Evolutionary conservation across 2,888 invertebrate genomes (phyloP), one percentile per base, ranked within the genome.

Genomic region (Tinea pellionella): DNA sequence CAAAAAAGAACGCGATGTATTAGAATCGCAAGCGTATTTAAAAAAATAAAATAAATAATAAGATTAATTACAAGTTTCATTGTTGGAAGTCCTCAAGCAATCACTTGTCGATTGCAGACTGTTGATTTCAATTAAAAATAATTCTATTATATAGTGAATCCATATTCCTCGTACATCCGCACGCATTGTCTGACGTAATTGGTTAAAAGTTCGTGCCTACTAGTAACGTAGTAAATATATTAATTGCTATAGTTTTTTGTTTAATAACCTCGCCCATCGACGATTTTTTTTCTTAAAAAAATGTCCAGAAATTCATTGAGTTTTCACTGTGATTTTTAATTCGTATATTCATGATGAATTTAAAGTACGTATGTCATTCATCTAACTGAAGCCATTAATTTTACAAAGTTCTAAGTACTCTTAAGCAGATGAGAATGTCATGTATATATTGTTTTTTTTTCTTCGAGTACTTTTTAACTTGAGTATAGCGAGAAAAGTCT

Each of bases 1-100:
- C n/a, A n/a, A n/a, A n/a, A n/a, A n/a, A n/a, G n/a, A n/a, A n/a
- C n/a, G n/a, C n/a, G n/a, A n/a, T n/a, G n/a, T n/a, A n/a, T n/a
- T n/a, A n/a, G n/a, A n/a, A n/a, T n/a, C n/a, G n/a, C n/a, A n/a
- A n/a, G n/a, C n/a, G n/a, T n/a, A n/a, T n/a, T n/a, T n/a, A n/a
- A n/a, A 9, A 37, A 37, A 37, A 37, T 12, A 37, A 37, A 37
- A 60, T 32, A 63, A 62, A 24, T 3, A 24, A 24, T 2, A 24
- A 53, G 61, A 62, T 64, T 63, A 59, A 47, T 83, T 84, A 86
- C 86, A 84, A 85, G 77, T 78, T 84, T 84, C 86, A 86, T 86
- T 67, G 75, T 80, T 66, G 63, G 24, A 61, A 64, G 12, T 59
- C 42, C 15, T 16, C n/a, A 18, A 6, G 18, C 53, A 53, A 57